A percentile compares a stretch with the other conserved stretches of the same genome.
Conservation (phyloP, 2,888 invertebrate species). For the Abrostola triplasia region DNA sequence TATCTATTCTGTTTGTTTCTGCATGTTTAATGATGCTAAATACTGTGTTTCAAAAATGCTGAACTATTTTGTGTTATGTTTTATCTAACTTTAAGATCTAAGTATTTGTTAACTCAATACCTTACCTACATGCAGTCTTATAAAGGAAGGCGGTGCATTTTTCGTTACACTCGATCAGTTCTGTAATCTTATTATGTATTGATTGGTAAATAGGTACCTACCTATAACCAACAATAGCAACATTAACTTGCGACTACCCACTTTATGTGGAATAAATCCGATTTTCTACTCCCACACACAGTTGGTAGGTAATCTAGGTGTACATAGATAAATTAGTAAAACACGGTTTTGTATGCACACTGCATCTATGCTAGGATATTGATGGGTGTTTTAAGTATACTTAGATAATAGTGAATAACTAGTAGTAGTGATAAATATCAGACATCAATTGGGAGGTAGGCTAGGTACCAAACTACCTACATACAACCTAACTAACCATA, state of each 20-base stretch:
- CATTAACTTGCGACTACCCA: slow-evolving; percentile 40
- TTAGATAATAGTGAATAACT: too few relatives aligned
- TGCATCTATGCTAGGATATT: not conserved
- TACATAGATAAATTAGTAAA: slow-evolving; percentile 17
- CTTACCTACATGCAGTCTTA: slow-evolving; percentile 18
- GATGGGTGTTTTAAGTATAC: not conserved
- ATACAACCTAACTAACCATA: too few relatives aligned
- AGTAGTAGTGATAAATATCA: too few relatives aligned
- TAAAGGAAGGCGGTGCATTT: slow-evolving; percentile 52
- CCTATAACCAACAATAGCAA: slow-evolving; percentile 31
- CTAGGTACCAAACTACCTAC: too few relatives aligned
- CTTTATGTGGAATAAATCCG: slow-evolving; percentile 40
- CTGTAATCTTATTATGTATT: slow-evolving; percentile 60
- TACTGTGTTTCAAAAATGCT: slow-evolving; percentile 1
- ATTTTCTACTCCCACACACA: slow-evolving; percentile 43
- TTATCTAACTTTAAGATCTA: not conserved
- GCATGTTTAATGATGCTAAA: slow-evolving; percentile 1
- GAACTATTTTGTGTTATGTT: not conserved
- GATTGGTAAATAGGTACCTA: slow-evolving; percentile 9
- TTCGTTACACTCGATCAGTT: slow-evolving; percentile 60
- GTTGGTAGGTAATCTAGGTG: slow-evolving; percentile 6
- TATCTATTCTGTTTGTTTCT: not conserved
- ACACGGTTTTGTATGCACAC: not conserved
- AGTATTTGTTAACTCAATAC: not conserved
- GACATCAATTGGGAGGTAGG: too few relatives aligned